Evolutionary conservation across 2,888 invertebrate species (phyloP).

Genomic region (Beris morrisii): DNA sequence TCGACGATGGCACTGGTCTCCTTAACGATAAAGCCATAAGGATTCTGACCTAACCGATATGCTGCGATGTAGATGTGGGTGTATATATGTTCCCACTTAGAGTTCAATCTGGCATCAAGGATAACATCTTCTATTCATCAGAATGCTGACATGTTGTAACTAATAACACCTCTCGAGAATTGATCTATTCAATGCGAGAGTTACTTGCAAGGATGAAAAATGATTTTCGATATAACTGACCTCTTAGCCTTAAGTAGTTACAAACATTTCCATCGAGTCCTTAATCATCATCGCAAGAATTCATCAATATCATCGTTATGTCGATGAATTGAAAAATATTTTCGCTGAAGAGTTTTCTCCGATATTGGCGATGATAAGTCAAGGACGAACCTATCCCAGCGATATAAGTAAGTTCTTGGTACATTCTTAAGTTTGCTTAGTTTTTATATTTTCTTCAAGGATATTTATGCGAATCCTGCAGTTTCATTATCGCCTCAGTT

Average conservation of each 20-base stretch:
- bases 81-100: background rate
- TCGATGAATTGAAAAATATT: constrained; percentile 13
- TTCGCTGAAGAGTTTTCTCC: background rate
- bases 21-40: background rate
- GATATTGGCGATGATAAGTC: constrained; percentile 9
- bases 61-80: background rate
- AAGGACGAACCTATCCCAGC: constrained; percentile 7
- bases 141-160: constrained; percentile 14
- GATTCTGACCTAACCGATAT: background rate
- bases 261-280: background rate
- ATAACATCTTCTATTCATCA: constrained; percentile 4
- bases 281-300: constrained; percentile 19
- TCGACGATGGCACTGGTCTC: too few relatives aligned
- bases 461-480: constrained; percentile 6
- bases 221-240: background rate
- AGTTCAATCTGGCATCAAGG: background rate
- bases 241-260: background rate
- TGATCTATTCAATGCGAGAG: background rate
- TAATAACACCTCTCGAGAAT: constrained; percentile 5
- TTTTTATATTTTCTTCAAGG: background rate
- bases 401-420: background rate
- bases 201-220: background rate
- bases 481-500: constrained; percentile 17
- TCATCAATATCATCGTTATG: constrained; percentile 18
- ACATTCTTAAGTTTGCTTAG: background rate